Evolutionary conservation across 2,888 invertebrate genomes (phyloP).

Genomic region (Lobophora halterata): DNA sequence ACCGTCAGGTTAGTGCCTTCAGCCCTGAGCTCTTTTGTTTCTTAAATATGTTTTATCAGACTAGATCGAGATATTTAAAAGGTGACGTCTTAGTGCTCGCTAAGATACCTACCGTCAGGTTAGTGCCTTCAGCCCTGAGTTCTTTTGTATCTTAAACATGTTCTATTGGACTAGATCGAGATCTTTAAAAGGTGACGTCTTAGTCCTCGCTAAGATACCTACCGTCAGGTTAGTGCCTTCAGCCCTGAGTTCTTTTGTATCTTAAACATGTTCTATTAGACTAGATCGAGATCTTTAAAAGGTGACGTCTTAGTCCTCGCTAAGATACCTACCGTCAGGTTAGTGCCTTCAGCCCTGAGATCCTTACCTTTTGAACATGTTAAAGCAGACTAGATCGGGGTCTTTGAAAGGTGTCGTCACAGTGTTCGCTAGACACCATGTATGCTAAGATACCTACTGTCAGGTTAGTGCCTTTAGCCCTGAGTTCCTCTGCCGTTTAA

Average conservation of each 20-base stretch:
- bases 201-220: constrained; percentile 94
- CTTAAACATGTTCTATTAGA: too few relatives aligned
- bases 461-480: too few relatives aligned
- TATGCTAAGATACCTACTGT: too few relatives aligned
- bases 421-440: constrained; percentile 94
- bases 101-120: constrained; percentile 95
- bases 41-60: constrained; percentile 94
- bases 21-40: constrained; percentile 94
- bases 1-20: constrained; percentile 87
- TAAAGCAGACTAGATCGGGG: too few relatives aligned
- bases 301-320: too few relatives aligned
- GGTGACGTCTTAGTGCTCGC: constrained; percentile 95
- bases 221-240: constrained; percentile 87
- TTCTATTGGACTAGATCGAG: constrained; percentile 93
- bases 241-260: too few relatives aligned
- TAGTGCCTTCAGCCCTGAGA: too few relatives aligned
- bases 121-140: constrained; percentile 86
- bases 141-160: constrained; percentile 95
- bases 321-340: too few relatives aligned
- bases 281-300: too few relatives aligned
- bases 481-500: constrained; percentile 95
- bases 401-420: too few relatives aligned
- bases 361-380: too few relatives aligned
- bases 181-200: constrained; percentile 96
- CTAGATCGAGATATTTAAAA: constrained; percentile 94